Percentiles rank a stretch among this genome's conserved stretches.
phyloP scores from a whole-genome alignment of 2,113 vertebrate genomes.

The Myotis brandtii region DNA sequence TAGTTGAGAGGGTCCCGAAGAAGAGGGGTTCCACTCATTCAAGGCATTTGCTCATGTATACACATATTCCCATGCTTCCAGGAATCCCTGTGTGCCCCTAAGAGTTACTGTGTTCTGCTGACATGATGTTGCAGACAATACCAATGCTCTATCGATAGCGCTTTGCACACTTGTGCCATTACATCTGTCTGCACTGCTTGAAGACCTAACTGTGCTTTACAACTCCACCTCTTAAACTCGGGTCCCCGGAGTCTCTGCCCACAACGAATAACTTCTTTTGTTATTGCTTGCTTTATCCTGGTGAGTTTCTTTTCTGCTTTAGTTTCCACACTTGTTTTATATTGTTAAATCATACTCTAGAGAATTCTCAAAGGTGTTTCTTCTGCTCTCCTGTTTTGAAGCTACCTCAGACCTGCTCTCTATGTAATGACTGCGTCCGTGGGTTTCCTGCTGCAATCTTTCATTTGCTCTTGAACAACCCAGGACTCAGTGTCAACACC shows the following conservation, averaged over 20 bases:
- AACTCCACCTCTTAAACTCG: neutral
- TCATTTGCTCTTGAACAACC: neutral
- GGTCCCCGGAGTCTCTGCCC: constrained; percentile 1
- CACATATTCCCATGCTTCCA: neutral
- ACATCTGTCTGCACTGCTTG: neutral
- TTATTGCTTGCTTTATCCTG: constrained; percentile 17
- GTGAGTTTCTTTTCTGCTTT: neutral
- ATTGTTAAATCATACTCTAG: constrained; percentile 21
- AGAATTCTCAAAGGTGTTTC: neutral
- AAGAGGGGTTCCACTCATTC: neutral
- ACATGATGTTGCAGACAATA: neutral
- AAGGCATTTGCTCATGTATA: neutral
- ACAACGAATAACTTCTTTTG: neutral
- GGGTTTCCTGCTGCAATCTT: neutral
- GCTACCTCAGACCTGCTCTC: neutral
- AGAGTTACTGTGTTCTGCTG: neutral
- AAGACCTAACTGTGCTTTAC: neutral
- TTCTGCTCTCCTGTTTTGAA: constrained; percentile 11
- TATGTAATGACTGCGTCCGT: neutral
- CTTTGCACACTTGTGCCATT: neutral
- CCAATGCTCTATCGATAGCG: neutral
- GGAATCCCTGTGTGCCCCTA: neutral
- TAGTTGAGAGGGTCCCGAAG: neutral
- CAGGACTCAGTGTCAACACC: accelerated
- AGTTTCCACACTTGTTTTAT: constrained; percentile 6